Conservation (phyloP, 2,113 vertebrate genomes). For the Corythoichthys haematopterus region DNA sequence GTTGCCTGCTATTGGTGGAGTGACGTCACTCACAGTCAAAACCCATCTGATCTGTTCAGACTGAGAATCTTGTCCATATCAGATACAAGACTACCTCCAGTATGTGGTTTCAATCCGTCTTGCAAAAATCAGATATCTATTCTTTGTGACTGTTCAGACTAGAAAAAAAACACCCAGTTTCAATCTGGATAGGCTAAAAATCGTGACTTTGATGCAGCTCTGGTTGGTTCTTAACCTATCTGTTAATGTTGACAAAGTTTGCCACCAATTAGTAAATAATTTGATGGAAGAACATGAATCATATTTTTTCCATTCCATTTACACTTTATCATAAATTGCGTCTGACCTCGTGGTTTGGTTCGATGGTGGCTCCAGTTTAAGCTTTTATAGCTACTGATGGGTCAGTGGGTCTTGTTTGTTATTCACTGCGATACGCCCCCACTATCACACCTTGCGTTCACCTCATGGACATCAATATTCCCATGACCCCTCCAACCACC, state of each 20-base stretch:
- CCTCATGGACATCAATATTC: slow-evolving; percentile 59
- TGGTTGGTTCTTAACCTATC: background rate
- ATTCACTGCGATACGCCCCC: slow-evolving; percentile 30
- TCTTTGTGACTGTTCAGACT: no score
- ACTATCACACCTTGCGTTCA: slow-evolving; percentile 32
- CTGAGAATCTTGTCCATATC: no score
- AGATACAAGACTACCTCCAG: no score
- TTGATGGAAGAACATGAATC: background rate
- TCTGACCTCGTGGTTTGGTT: slow-evolving; percentile 22
- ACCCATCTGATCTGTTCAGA: no score
- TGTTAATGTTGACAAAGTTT: background rate
- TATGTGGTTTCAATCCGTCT: no score
- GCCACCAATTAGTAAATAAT: background rate
- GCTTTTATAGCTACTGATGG: slow-evolving; percentile 63
- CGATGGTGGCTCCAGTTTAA: slow-evolving; percentile 49
- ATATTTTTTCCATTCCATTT: background rate
- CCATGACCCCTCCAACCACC: slow-evolving; percentile 54
- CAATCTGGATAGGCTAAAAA: no score
- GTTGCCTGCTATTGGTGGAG: no score
- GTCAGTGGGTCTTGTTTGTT: slow-evolving; percentile 48
- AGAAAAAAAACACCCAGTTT: no score
- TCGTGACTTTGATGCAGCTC: background rate
- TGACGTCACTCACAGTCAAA: no score
- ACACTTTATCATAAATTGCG: background rate
- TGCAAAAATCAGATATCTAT: no score